Percentiles rank a stretch among this genome's conserved stretches.
phyloP scores from a whole-genome alignment of 2,888 invertebrate species.

The Anoncus sp. region DNA sequence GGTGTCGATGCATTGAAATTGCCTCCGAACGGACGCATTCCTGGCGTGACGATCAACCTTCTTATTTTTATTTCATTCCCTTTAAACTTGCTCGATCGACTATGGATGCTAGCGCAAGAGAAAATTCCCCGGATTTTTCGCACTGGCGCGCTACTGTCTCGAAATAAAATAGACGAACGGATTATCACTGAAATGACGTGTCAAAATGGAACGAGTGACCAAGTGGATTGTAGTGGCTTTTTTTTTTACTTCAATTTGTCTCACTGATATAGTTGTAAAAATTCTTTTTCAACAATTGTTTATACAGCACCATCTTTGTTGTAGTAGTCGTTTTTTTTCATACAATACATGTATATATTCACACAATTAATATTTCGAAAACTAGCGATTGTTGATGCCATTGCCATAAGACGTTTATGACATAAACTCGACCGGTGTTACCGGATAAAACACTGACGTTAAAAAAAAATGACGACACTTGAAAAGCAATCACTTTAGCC shows the following conservation, averaged over 20 bases:
- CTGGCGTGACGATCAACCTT: conserved; percentile 50
- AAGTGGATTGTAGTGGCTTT: no score
- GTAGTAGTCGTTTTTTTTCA: neutral
- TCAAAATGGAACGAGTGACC: conserved; percentile 15
- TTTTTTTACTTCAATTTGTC: conserved; percentile 2
- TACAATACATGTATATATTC: no score
- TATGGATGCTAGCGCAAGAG: conserved; percentile 38
- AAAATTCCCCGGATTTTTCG: conserved; percentile 47
- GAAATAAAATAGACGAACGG: conserved; percentile 13
- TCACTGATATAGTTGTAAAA: neutral
- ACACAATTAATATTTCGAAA: no score
- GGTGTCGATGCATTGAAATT: conserved; percentile 61
- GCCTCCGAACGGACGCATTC: conserved; percentile 58
- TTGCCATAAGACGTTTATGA: no score
- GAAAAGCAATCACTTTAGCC: no score
- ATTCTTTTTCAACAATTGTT: neutral
- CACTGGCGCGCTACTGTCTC: neutral
- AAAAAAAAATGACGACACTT: no score
- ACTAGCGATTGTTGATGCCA: no score
- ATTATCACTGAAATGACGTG: conserved; percentile 25
- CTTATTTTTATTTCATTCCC: conserved; percentile 58
- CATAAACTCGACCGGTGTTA: neutral
- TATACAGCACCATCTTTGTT: neutral
- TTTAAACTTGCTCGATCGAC: conserved; percentile 57
- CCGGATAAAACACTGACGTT: no score